phyloP scores from a whole-genome alignment of 2,113 vertebrate genomes.

The Progne subis region DNA sequence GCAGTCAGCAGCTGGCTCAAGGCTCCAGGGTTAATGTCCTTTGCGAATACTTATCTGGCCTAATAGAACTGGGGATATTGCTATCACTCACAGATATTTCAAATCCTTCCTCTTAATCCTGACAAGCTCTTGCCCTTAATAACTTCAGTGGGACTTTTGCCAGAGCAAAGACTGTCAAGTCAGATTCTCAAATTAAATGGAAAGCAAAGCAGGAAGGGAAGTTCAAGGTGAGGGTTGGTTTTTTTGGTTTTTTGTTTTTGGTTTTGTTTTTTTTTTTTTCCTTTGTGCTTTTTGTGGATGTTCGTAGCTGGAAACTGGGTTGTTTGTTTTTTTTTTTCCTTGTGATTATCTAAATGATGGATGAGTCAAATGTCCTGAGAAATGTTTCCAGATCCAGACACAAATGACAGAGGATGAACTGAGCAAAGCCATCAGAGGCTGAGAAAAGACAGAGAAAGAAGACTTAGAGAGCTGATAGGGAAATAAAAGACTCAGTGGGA shows the following conservation, averaged over 20 bases:
- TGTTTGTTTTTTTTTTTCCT: background rate
- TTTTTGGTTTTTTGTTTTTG: too few species aligned
- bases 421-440: conserved; percentile 15
- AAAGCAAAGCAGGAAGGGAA: conserved; percentile 57
- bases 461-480: background rate
- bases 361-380: conserved; percentile 38
- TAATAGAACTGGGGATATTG: conserved; percentile 34
- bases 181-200: conserved; percentile 26
- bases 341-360: conserved; percentile 54
- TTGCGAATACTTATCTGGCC: background rate
- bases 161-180: conserved; percentile 59
- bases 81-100: conserved; percentile 62
- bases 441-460: background rate
- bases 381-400: conserved; percentile 15
- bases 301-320: background rate
- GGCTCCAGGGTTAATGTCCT: conserved; percentile 49
- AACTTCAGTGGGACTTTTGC: conserved; percentile 65
- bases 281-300: conserved; percentile 32
- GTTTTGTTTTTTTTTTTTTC: background rate
- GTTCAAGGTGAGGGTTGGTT: conserved; percentile 35
- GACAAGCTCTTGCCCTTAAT: conserved; percentile 67
- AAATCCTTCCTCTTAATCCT: conserved; percentile 63
- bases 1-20: conserved; percentile 21
- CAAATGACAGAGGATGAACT: conserved; percentile 46
- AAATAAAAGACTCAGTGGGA: background rate